Percentiles rank a stretch among this genome's conserved stretches.
These are phyloP conservation scores for Drosophila subobscura DNA, from an alignment of 1,140 invertebrate genomes.

Conservation along the genomic window DNA sequence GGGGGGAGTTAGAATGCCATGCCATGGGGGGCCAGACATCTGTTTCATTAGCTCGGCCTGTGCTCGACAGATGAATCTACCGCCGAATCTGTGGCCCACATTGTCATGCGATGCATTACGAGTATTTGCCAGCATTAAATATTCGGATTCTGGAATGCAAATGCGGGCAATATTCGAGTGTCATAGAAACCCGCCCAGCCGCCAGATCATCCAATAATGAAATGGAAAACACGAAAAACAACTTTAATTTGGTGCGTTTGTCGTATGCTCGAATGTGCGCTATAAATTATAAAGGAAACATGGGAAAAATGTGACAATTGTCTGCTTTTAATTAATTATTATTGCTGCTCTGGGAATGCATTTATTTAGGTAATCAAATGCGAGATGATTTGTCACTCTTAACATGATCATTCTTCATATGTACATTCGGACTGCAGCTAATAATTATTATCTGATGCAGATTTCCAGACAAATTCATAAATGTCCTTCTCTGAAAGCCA, in stretches of 20 bases:
- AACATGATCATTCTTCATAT: no score
- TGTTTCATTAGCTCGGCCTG: constrained; percentile 60
- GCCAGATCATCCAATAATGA: constrained; percentile 5
- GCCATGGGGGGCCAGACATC: constrained; percentile 9
- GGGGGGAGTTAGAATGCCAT: neutral
- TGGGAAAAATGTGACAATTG: no score
- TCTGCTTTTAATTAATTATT: no score
- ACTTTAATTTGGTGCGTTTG: neutral
- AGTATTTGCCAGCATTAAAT: constrained; percentile 50
- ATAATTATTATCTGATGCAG: no score
- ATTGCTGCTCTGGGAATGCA: no score
- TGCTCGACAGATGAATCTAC: constrained; percentile 50
- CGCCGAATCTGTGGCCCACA: neutral
- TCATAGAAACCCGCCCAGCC: constrained; percentile 16
- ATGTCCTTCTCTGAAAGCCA: neutral
- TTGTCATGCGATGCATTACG: constrained; percentile 39
- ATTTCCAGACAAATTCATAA: neutral
- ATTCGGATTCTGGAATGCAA: constrained; percentile 20
- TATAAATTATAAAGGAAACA: no score
- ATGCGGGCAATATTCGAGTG: constrained; percentile 5
- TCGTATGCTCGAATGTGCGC: no score
- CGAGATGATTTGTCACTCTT: no score
- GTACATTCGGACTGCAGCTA: no score
- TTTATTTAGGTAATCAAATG: no score
- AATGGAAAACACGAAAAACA: constrained; percentile 6